A percentile compares a stretch with the other conserved stretches of the same genome.
Evolutionary conservation across 2,888 invertebrate species (phyloP).

Genomic region (Agrotis clavis): DNA sequence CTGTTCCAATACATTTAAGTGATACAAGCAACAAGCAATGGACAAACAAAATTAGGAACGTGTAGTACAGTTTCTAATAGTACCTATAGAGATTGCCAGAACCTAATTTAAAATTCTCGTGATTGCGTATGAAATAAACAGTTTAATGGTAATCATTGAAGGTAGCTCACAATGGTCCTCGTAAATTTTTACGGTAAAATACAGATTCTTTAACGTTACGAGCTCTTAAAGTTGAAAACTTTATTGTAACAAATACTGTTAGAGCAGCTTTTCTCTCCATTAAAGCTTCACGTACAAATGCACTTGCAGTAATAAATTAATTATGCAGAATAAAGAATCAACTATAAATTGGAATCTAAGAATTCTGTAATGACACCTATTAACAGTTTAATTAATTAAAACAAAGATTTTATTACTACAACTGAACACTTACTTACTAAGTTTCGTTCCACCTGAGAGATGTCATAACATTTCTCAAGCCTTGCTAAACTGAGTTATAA

Average conservation of each 20-base stretch:
- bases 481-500: slow-evolving; percentile 52
- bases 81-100: neutral
- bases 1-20: neutral
- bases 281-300: slow-evolving; percentile 13
- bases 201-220: neutral
- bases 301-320: slow-evolving; percentile 18
- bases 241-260: neutral
- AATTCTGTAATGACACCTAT: slow-evolving; percentile 3
- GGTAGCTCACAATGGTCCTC: slow-evolving; percentile 4
- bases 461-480: slow-evolving; percentile 67
- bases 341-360: neutral
- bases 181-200: slow-evolving; percentile 7
- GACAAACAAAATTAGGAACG: neutral
- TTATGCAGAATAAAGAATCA: slow-evolving; percentile 9
- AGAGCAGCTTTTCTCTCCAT: neutral
- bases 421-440: neutral
- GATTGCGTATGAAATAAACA: neutral
- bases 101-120: neutral
- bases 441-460: slow-evolving; percentile 41
- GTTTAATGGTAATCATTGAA: neutral
- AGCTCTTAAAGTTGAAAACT: slow-evolving; percentile 24
- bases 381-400: neutral
- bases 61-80: neutral
- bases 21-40: neutral
- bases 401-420: neutral